A percentile compares a stretch with the other conserved stretches of the same genome.
Conservation (phyloP, 2,113 vertebrate species). For the Piaya cayana region DNA sequence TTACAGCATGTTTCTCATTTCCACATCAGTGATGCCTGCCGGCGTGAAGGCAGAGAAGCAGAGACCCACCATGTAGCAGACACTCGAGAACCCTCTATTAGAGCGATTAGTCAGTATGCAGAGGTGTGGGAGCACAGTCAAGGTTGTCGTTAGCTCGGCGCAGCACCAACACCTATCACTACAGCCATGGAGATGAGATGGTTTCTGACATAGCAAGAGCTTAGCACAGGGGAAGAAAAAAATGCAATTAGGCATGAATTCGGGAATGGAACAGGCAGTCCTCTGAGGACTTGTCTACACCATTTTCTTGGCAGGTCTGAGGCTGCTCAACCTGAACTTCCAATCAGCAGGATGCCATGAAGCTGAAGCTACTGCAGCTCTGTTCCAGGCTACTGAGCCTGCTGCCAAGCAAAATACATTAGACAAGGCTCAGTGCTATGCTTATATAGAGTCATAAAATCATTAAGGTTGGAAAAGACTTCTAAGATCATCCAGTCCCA, state of each 20-base stretch:
- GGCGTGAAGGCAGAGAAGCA: neutral
- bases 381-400: slow-evolving; percentile 17
- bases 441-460: neutral
- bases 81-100: neutral
- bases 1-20: neutral
- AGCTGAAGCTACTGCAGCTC: neutral
- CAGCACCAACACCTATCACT: neutral
- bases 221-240: neutral
- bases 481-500: too few species aligned
- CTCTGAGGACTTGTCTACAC: neutral
- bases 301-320: neutral
- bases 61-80: neutral
- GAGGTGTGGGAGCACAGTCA: neutral
- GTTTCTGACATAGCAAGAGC: neutral
- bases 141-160: neutral
- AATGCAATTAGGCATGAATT: neutral
- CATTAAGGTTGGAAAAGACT: too few species aligned
- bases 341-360: neutral
- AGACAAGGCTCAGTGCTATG: neutral
- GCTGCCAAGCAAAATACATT: neutral
- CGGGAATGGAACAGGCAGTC: neutral
- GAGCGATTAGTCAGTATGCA: neutral
- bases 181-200: neutral
- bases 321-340: neutral
- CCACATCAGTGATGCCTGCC: neutral